These are phyloP conservation scores for Merodon equestris DNA, from an alignment of 2,888 invertebrate genomes.

Conservation along the genomic window DNA sequence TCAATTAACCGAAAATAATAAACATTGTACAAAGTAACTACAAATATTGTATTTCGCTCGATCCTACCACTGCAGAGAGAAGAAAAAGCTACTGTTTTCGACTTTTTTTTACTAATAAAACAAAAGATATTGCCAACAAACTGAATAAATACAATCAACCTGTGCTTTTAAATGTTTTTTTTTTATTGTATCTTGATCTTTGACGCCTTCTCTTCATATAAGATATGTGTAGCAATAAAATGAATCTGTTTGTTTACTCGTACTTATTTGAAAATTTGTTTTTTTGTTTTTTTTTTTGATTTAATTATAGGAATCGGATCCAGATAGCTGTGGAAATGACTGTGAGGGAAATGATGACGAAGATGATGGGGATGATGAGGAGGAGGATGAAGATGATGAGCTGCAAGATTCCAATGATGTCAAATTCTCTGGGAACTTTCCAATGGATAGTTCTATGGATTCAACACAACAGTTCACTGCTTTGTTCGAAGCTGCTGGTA, in stretches of 20 bases:
- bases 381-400: constrained; percentile 78
- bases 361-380: constrained; percentile 78
- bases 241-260: no score
- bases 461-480: constrained; percentile 87
- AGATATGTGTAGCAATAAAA: not conserved
- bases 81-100: constrained; percentile 4
- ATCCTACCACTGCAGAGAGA: constrained; percentile 60
- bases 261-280: constrained; percentile 15
- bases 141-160: constrained; percentile 15
- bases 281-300: constrained; percentile 72
- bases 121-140: constrained; percentile 1
- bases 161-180: constrained; percentile 44
- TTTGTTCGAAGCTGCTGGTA: constrained; percentile 92
- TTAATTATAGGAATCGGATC: constrained; percentile 78
- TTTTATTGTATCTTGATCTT: constrained; percentile 15
- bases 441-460: constrained; percentile 80
- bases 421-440: constrained; percentile 73
- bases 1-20: no score
- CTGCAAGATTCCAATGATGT: constrained; percentile 75
- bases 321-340: constrained; percentile 78
- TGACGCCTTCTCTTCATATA: not conserved
- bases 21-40: constrained; percentile 32
- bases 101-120: constrained; percentile 40
- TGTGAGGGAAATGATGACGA: constrained; percentile 78
- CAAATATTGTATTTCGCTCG: constrained; percentile 37